Conservation (phyloP, 2,113 vertebrate species). For the Neomonachus schauinslandi region DNA sequence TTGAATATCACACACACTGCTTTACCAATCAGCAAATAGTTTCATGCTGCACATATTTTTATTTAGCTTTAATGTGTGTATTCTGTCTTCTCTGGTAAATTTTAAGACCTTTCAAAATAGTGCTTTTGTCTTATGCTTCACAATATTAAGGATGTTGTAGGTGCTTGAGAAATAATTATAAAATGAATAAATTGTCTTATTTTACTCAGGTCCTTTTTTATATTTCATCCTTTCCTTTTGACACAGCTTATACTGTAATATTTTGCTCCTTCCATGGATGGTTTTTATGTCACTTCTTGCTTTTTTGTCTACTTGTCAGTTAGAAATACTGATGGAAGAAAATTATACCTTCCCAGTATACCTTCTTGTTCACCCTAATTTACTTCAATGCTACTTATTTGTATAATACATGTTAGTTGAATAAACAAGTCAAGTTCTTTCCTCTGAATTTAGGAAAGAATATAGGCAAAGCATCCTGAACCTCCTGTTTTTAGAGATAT, state of each 20-base stretch:
- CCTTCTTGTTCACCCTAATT: background rate
- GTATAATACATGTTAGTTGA: background rate
- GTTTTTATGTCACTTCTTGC: background rate
- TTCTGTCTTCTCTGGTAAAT: background rate
- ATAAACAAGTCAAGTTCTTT: conserved; percentile 17
- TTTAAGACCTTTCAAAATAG: background rate
- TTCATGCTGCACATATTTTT: background rate
- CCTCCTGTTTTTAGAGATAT: background rate
- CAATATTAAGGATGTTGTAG: background rate
- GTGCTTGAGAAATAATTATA: background rate
- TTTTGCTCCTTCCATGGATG: background rate
- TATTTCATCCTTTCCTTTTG: background rate
- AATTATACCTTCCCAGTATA: background rate
- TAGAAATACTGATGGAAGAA: background rate
- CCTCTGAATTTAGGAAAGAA: conserved; percentile 25
- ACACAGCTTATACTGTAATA: background rate
- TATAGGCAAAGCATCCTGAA: background rate
- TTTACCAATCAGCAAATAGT: background rate
- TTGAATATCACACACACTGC: background rate
- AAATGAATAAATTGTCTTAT: background rate
- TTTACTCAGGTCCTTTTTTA: background rate
- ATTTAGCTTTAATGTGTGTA: background rate
- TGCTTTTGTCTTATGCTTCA: background rate
- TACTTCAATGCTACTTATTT: background rate
- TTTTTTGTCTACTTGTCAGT: conserved; percentile 23